Percentiles rank a stretch among this genome's conserved stretches.
Conservation (phyloP, 2,888 invertebrate species). For the Uropetala carovei region DNA sequence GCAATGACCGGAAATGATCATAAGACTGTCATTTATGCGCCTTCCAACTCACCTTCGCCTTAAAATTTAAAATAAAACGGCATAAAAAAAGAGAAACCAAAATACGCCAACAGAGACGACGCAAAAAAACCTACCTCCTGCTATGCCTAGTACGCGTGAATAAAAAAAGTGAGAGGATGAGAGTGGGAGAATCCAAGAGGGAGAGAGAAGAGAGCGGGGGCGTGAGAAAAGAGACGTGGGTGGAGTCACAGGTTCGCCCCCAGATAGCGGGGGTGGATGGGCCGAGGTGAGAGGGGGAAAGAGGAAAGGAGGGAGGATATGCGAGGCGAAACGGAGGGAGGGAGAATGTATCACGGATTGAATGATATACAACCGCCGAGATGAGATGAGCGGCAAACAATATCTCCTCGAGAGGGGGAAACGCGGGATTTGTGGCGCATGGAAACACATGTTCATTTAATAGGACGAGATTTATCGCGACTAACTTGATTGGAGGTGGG, state of each 20-base stretch:
- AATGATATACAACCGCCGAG: conserved; percentile 10
- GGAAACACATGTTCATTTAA: conserved; percentile 18
- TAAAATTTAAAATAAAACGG: no score
- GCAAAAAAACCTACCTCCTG: background rate
- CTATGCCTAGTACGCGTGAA: no score
- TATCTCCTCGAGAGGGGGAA: background rate
- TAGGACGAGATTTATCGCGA: background rate
- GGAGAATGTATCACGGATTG: background rate
- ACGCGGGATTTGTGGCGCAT: background rate
- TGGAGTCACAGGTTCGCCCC: background rate
- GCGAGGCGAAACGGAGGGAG: background rate
- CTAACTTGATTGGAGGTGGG: background rate
- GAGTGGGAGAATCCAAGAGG: background rate
- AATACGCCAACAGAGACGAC: background rate
- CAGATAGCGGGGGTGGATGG: background rate
- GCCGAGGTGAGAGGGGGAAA: background rate
- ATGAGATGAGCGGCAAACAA: background rate
- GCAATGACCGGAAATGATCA: no score
- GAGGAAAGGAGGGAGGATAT: background rate
- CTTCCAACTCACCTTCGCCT: no score
- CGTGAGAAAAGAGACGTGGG: conserved; percentile 16
- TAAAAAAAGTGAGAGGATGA: background rate
- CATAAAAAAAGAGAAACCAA: background rate
- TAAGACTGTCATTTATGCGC: no score
- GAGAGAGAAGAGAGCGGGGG: background rate